Conservation (phyloP, 2,113 vertebrate species). For the Speoplatyrhinus poulsoni region DNA sequence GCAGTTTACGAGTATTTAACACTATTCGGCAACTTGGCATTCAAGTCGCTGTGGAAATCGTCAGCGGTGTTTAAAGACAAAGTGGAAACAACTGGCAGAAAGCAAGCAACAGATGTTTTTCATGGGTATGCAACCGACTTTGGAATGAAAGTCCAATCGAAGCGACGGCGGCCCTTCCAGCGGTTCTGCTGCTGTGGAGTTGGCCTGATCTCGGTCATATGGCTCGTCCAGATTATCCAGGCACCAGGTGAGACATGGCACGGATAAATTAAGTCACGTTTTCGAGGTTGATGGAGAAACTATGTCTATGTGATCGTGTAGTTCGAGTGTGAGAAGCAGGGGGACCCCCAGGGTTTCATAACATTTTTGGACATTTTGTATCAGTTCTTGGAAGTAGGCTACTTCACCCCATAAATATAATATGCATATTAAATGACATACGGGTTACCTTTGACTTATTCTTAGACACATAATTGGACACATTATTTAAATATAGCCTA, state of each 20-base stretch:
- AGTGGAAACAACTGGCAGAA: conserved; percentile 57
- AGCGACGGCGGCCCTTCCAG: conserved; percentile 73
- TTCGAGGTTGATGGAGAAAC: neutral
- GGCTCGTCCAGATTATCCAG: conserved; percentile 72
- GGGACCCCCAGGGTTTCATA: neutral
- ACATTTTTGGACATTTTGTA: no score
- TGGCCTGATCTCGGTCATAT: conserved; percentile 71
- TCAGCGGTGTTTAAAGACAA: conserved; percentile 26
- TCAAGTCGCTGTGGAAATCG: conserved; percentile 26
- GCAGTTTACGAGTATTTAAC: conserved; percentile 23
- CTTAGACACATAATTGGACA: no score
- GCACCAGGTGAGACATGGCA: conserved; percentile 70
- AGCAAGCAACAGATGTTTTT: conserved; percentile 66
- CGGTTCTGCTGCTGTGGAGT: conserved; percentile 78
- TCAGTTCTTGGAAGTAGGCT: no score
- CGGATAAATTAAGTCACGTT: no score
- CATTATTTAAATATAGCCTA: no score
- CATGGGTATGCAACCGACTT: conserved; percentile 52
- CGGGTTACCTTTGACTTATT: no score
- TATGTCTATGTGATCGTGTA: neutral
- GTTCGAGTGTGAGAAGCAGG: neutral
- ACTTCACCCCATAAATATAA: no score
- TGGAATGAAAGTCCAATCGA: conserved; percentile 74
- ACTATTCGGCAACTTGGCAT: conserved; percentile 49
- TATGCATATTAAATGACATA: no score